phyloP scores from a whole-genome alignment of 2,797 vertebrate species.

The Anniella stebbinsi region DNA sequence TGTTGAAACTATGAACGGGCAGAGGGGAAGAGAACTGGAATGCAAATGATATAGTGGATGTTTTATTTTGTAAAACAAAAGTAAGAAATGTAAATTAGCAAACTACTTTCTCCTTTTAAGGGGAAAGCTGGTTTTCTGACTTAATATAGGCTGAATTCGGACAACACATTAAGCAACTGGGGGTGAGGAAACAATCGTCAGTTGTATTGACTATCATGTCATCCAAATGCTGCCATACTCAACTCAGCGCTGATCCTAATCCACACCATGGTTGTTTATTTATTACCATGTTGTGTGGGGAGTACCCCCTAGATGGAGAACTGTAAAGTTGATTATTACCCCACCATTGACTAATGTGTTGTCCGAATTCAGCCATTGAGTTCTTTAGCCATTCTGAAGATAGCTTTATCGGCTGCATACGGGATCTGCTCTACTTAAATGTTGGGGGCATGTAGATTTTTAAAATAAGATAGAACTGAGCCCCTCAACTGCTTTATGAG shows the following conservation, averaged over 20 bases:
- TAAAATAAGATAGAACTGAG: neutral
- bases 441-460: neutral
- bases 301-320: no score
- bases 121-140: conserved; percentile 5
- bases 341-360: no score
- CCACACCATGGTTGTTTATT: no score
- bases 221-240: no score
- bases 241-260: no score
- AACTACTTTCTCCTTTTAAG: conserved; percentile 50
- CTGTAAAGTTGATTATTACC: no score
- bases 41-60: conserved; percentile 77
- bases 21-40: neutral
- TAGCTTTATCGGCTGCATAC: neutral
- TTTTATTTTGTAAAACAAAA: conserved; percentile 86
- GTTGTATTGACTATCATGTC: no score
- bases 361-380: no score
- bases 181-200: no score
- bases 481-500: neutral
- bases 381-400: conserved; percentile 34
- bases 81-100: conserved; percentile 40
- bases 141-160: no score
- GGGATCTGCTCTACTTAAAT: neutral
- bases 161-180: no score
- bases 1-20: neutral
- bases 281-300: no score